Evolutionary conservation across 1,140 invertebrate genomes (phyloP), one percentile per base, ranked within the genome.

Genomic region (Cydia pomonella): DNA sequence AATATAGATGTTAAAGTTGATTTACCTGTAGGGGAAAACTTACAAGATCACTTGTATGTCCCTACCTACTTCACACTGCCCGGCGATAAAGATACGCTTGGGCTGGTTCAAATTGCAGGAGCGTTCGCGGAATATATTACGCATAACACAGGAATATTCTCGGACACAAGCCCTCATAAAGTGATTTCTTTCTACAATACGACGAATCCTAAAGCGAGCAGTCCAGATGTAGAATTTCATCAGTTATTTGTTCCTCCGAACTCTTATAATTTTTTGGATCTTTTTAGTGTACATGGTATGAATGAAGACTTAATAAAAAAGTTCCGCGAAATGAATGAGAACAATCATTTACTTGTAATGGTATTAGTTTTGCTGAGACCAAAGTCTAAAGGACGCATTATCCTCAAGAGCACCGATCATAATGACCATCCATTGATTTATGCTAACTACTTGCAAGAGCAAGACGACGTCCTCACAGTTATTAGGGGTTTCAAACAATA

Each of bases 21-120:
- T 81, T 90, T 94, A 21, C 93, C 92, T 77, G 95, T 96, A 0
- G 95, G 95, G 2, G 92, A 95, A 82, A 95, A 95, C 81, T 85
- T 96, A 78, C 94, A 95, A 84, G 96, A 96, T 77, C 95, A 96
- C 80, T 79, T 94, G 0, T 93, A 91, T 3, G 83, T 87, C 6
- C 84, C 84, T 0, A 59, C 84, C 25, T 82, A 75, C 63, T 87
- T 78, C 25, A 77, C 73, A 44, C 69, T 80, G 18, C 80, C 82
- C n/a, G 80, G 73, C 6, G 76, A 80, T 27, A 69, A 79, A 75
- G 50, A 64, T 29, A 44, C 76, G 5, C 78, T 69, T 50, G 80
- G 79, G 25, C 25, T 82, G 29, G 6, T 72, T 9, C 77, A 79
- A 63, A 79, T 84, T 18, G 41, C 64, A 23, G 72, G 12, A 0